A percentile compares a stretch with the other conserved stretches of the same genome.
Evolutionary conservation across 1,140 invertebrate genomes (phyloP).

Genomic region (Rhopalosiphum padi): DNA sequence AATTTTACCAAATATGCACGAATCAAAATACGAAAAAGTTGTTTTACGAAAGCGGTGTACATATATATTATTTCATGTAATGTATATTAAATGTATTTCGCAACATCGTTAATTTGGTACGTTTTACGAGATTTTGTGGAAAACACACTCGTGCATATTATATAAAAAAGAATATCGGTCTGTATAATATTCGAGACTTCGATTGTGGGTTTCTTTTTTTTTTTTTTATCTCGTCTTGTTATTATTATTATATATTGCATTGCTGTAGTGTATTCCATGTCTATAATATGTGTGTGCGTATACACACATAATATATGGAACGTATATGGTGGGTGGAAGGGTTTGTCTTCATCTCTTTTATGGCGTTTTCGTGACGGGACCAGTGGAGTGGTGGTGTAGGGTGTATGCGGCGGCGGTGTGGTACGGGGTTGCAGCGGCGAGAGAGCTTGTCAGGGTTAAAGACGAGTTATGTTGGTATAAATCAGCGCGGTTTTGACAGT

Average conservation of each 20-base stretch:
- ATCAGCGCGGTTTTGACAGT: constrained; percentile 57
- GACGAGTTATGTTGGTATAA: constrained; percentile 58
- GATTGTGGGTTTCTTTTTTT: background rate
- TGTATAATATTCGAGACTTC: background rate
- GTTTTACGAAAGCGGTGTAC: background rate
- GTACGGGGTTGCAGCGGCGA: background rate
- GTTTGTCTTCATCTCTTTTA: constrained; percentile 49
- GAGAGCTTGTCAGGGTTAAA: constrained; percentile 52
- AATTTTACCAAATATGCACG: background rate
- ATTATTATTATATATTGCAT: background rate
- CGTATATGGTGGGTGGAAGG: constrained; percentile 15
- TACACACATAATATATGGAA: background rate
- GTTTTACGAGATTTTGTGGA: background rate
- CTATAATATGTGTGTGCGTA: background rate
- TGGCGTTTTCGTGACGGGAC: constrained; percentile 30
- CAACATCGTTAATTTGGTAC: background rate
- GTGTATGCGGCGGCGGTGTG: background rate
- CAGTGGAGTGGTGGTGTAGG: background rate
- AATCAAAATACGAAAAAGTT: background rate
- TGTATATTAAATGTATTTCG: background rate
- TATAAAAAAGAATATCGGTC: background rate
- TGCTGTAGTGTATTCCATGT: background rate
- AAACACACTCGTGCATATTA: background rate
- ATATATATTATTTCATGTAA: background rate
- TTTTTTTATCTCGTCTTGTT: background rate